Evolutionary conservation across 1,140 invertebrate genomes (phyloP), one percentile per base, ranked within the genome.

Genomic region (Bacillus rossius): DNA sequence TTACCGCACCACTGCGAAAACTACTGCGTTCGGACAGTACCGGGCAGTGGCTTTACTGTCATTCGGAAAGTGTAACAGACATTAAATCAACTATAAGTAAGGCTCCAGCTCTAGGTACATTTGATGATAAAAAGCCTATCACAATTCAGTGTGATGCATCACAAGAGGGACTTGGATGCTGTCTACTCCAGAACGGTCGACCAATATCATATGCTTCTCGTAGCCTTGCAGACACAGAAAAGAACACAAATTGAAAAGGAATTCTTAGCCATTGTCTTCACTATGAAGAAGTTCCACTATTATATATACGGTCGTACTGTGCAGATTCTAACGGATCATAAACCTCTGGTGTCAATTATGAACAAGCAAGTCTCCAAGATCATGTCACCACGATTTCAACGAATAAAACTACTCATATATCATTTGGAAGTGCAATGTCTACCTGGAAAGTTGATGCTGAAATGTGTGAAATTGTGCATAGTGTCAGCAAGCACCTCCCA

Each of bases 281-380:
- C 61, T 20, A 64, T 40, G 59, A 61, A 71, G 51, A 71, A 68
- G 60, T 79, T 74, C 68, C 67, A 69, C 63, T 59, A 70, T 37
- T 77, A 70, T 60, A 58, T 77, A 58, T 77, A 74, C 66, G 72
- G 70, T 7, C 57, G 60, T 16, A 59, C 56, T 42, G 55, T 70
- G n/a, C 60, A 53, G 16, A 55, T 73, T 8, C 41, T 69, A 14
- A 74, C 68, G 0, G 72, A 75, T 57, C 69, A 72, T 51, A 67
- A 71, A 43, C 69, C 71, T 14, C 52, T 76, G 14, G 65, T 59
- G 23, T 14, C 56, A 25, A 70, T 73, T 41, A 41, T 65, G 13
- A 60, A 59, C 20, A 74, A 72, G 56, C 65, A 60, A 16, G 52
- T 74, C n/a, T 10, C 61, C 25, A 65, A 65, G 23, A n/a, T n/a